phyloP scores from a whole-genome alignment of 2,888 invertebrate genomes.

The Ashinkailepas kermadecensis region DNA sequence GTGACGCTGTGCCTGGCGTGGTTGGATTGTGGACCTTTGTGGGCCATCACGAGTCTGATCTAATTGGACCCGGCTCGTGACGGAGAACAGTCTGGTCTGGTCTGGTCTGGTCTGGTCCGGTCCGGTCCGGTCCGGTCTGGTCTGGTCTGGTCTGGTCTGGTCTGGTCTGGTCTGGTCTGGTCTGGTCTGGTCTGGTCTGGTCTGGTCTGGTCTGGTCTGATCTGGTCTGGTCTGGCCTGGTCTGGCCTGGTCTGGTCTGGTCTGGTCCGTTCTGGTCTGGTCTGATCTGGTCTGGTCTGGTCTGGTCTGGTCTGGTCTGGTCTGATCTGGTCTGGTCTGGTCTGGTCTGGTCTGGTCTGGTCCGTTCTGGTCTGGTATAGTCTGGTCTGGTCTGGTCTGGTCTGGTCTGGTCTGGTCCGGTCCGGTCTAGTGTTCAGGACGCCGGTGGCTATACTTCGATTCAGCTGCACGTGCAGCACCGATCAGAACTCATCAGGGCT shows the following conservation, averaged over 20 bases:
- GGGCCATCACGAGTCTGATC: no score
- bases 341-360: background rate
- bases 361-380: background rate
- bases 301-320: background rate
- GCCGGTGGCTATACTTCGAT: no score
- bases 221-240: background rate
- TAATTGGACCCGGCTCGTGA: background rate
- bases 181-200: constrained; percentile 20
- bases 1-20: no score
- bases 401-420: background rate
- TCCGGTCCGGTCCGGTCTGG: background rate
- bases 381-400: background rate
- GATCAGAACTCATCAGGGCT: no score
- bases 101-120: constrained; percentile 12
- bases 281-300: background rate
- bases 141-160: background rate
- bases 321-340: background rate
- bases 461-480: no score
- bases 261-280: background rate
- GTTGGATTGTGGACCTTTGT: no score
- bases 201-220: background rate
- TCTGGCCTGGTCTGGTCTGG: background rate
- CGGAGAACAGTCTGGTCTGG: background rate
- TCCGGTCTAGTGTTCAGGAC: no score
- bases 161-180: constrained; percentile 16